Evolutionary conservation across 1,140 invertebrate species (phyloP).

Genomic region (Aphaenogaster ashmeadi): DNA sequence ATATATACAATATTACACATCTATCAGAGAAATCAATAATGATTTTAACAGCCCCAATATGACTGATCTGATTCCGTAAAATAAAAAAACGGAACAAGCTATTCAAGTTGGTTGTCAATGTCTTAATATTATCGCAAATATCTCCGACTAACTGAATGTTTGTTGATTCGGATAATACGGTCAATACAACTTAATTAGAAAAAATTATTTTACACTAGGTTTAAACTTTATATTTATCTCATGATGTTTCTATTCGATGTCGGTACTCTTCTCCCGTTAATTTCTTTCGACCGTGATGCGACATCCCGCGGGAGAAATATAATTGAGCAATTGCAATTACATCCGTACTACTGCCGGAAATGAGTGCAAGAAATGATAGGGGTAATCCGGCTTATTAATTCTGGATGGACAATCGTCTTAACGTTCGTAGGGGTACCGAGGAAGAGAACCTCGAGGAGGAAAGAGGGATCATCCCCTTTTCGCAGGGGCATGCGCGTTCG

Average conservation of each 20-base stretch:
- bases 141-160: background rate
- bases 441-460: background rate
- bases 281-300: background rate
- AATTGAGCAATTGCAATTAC: background rate
- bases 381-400: constrained; percentile 2
- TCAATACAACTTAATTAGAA: background rate
- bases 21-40: background rate
- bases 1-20: background rate
- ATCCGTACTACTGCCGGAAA: background rate
- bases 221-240: background rate
- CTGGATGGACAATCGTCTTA: background rate
- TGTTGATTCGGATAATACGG: background rate
- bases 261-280: background rate
- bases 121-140: background rate
- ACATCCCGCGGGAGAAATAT: background rate
- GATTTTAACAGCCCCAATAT: background rate
- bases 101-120: background rate
- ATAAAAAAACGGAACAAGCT: background rate
- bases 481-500: constrained; percentile 78
- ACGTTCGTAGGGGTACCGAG: constrained; percentile 12
- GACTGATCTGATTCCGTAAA: background rate
- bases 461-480: constrained; percentile 74
- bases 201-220: background rate
- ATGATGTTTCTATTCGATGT: background rate
- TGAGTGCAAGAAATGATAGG: background rate